These are phyloP conservation scores for Euspilapteryx auroguttella DNA, from an alignment of 2,888 invertebrate genomes.

Conservation along the genomic window DNA sequence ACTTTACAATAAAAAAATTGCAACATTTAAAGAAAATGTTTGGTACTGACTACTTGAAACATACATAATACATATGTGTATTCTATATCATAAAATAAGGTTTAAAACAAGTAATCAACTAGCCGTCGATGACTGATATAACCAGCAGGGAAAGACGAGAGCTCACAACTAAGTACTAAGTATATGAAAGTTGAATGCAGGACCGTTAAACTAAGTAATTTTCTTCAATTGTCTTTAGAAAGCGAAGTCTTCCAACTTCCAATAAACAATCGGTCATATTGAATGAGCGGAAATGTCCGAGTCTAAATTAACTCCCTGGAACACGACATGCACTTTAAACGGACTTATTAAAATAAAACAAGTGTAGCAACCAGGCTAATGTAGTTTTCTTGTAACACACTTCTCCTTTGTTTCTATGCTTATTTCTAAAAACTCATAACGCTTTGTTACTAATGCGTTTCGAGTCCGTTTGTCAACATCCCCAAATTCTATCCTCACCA, in stretches of 20 bases:
- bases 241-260: slow-evolving; percentile 40
- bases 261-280: slow-evolving; percentile 56
- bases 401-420: slow-evolving; percentile 1
- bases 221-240: slow-evolving; percentile 47
- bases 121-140: too few species aligned
- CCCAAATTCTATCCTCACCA: slow-evolving; percentile 2
- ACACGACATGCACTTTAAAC: slow-evolving; percentile 57
- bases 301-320: slow-evolving; percentile 44
- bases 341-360: slow-evolving; percentile 43
- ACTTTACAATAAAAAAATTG: too few species aligned
- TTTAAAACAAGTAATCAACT: too few species aligned
- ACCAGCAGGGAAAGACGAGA: too few species aligned
- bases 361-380: slow-evolving; percentile 23
- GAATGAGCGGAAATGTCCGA: slow-evolving; percentile 59
- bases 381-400: slow-evolving; percentile 28
- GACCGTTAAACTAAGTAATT: slow-evolving; percentile 45
- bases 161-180: too few species aligned
- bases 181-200: too few species aligned
- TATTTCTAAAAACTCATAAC: neutral
- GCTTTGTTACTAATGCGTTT: neutral
- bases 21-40: too few species aligned
- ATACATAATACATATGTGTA: too few species aligned
- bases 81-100: too few species aligned
- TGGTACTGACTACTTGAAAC: too few species aligned
- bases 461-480: neutral